Evolutionary conservation across 2,888 invertebrate species (phyloP).

Genomic region (Lasioglossum oenotherae): DNA sequence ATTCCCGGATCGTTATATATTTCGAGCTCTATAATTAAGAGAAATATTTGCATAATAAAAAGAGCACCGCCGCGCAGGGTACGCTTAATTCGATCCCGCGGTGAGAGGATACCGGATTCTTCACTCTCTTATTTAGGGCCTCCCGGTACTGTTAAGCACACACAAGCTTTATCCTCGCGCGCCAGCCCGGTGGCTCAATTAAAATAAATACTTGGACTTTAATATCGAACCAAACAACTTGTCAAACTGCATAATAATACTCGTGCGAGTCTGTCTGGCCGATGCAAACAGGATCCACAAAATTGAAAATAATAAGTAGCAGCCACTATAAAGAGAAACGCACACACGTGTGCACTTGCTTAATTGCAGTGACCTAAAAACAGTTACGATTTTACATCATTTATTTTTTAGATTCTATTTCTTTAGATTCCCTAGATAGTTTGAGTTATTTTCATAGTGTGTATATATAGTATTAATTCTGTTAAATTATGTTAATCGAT

Average conservation of each 20-base stretch:
- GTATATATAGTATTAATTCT: too few species aligned
- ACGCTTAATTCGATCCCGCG: background rate
- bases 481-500: too few species aligned
- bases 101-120: background rate
- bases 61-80: background rate
- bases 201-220: background rate
- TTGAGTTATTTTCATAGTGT: background rate
- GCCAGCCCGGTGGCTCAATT: background rate
- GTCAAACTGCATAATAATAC: background rate
- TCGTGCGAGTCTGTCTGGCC: background rate
- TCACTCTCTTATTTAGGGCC: conserved; percentile 1
- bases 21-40: background rate
- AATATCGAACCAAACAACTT: background rate
- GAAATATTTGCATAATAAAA: conserved; percentile 3
- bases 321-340: background rate
- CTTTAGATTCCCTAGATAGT: background rate
- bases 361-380: background rate
- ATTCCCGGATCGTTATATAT: background rate
- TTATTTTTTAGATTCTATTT: too few species aligned
- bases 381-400: too few species aligned
- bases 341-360: background rate
- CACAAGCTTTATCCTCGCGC: conserved; percentile 18
- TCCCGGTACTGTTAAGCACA: conserved; percentile 18
- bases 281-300: background rate
- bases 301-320: background rate